Evolutionary conservation across 2,113 vertebrate species (phyloP), one percentile per base, ranked within the genome.

Genomic region (Ceyx cyanopectus): DNA sequence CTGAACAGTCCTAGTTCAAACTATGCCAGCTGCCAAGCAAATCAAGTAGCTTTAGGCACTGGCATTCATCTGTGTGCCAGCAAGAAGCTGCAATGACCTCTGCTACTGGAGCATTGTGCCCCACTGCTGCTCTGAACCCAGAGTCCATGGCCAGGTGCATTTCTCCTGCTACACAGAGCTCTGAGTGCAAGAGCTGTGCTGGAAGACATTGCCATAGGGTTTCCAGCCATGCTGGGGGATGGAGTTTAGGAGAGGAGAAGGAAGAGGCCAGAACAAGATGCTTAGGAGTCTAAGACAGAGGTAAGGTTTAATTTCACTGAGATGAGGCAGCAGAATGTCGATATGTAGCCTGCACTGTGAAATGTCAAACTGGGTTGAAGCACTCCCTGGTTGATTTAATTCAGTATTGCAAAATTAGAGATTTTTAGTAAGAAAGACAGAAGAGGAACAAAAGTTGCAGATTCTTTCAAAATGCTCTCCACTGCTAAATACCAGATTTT

Each of bases 211-310:
- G 45, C 43, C 9, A 18, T 1, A 0, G 23, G 12, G 4, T 90
- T 93, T 74, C 46, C 2, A 0, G 29, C 46, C 1, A 0, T 85
- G 54, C 16, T 0, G 0, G 19, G 24, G 21, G 6, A 58, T 0
- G 2, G 43, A 67, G 48, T 8, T 18, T 26, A 57, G 37, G 9
- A 34, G 32, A 10, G 26, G 10, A 57, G 30, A 56, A 87, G 51
- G 22, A 40, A 17, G 29, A 77, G 53, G 26, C 23, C 2, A 3
- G 29, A 51, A 37, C 23, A 23, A 93, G 65, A 24, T 56, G 10
- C 23, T 53, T 78, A 54, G 65, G 61, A 53, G 9, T 40, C 29
- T 67, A 34, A 84, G 40, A 43, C 14, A 70, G 70, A 80, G 22
- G 18, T 63, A 40, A 74, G 18, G 17, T 76, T 80, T 74, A n/a